A percentile compares a stretch with the other conserved stretches of the same genome.
Evolutionary conservation across 2,797 vertebrate genomes (phyloP).

Genomic region (Pagetopsis macropterus): DNA sequence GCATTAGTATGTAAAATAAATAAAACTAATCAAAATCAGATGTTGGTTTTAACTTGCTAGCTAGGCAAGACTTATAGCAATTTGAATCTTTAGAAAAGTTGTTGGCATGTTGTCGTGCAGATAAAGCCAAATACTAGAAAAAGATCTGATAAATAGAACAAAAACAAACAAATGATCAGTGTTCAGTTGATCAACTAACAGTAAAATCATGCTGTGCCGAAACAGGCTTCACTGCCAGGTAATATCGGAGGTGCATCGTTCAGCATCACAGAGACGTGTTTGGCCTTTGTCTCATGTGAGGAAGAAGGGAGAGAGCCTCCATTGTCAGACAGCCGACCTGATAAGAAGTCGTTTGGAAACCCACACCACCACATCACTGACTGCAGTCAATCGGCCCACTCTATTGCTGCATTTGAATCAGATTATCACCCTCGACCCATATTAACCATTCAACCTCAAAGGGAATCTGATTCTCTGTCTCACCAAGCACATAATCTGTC

Average conservation of each 20-base stretch:
- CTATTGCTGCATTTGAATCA: slow-evolving; percentile 61
- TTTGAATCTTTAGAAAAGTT: background rate
- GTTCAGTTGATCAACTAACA: background rate
- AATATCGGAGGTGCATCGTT: background rate
- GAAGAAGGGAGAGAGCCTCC: background rate
- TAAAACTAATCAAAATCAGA: background rate
- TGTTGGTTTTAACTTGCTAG: background rate
- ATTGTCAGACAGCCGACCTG: slow-evolving; percentile 21
- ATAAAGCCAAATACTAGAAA: too few species aligned
- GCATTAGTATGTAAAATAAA: background rate
- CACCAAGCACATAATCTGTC: slow-evolving; percentile 55
- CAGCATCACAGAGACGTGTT: slow-evolving; percentile 1
- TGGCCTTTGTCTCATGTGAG: slow-evolving; percentile 12
- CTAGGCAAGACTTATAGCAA: background rate
- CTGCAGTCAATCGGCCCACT: slow-evolving; percentile 35
- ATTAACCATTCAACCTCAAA: slow-evolving; percentile 65
- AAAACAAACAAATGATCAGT: background rate
- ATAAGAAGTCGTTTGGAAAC: slow-evolving; percentile 31
- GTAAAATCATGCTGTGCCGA: background rate
- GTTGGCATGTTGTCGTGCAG: too few species aligned
- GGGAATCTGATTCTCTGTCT: slow-evolving; percentile 57
- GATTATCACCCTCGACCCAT: slow-evolving; percentile 67
- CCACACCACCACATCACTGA: slow-evolving; percentile 18
- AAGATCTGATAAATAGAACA: too few species aligned
- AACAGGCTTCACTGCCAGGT: background rate